Conservation (phyloP, 2,797 vertebrate genomes). For the Staurois parvus region DNA sequence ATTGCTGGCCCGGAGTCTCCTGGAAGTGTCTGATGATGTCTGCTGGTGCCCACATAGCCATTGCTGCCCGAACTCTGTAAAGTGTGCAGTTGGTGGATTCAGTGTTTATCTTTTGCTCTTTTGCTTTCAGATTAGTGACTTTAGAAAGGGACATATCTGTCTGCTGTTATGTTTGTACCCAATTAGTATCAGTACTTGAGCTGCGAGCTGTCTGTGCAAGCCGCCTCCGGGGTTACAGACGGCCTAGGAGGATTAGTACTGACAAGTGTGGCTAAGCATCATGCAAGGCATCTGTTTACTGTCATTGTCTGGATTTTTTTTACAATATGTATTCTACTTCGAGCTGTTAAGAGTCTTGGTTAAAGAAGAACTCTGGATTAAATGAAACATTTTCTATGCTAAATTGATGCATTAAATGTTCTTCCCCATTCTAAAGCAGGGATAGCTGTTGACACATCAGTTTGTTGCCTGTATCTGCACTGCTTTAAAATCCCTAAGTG, state of each 20-base stretch:
- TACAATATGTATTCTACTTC: neutral
- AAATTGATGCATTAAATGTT: no score
- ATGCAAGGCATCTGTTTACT: constrained; percentile 18
- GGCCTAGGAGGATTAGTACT: constrained; percentile 26
- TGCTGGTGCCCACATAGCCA: no score
- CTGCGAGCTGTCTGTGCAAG: constrained; percentile 24
- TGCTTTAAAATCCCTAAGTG: no score
- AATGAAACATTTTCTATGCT: no score
- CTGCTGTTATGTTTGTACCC: constrained; percentile 35
- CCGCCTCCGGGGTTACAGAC: constrained; percentile 28
- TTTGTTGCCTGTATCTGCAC: no score
- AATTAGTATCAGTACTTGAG: constrained; percentile 16
- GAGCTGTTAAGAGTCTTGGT: neutral
- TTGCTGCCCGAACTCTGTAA: no score
- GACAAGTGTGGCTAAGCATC: constrained; percentile 37
- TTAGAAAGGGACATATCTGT: constrained; percentile 4
- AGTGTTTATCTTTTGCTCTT: constrained; percentile 1
- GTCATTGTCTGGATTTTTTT: constrained; percentile 19
- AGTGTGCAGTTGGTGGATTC: neutral
- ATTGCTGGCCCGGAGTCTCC: no score
- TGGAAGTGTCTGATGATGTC: no score
- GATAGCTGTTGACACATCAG: no score
- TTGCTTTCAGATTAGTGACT: constrained; percentile 26
- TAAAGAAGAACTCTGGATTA: no score
- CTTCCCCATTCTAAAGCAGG: no score